Base-by-base conservation (phyloP, 35 echinoderm and acorn worm species). In the Ophiothrix spiculata region DNA sequence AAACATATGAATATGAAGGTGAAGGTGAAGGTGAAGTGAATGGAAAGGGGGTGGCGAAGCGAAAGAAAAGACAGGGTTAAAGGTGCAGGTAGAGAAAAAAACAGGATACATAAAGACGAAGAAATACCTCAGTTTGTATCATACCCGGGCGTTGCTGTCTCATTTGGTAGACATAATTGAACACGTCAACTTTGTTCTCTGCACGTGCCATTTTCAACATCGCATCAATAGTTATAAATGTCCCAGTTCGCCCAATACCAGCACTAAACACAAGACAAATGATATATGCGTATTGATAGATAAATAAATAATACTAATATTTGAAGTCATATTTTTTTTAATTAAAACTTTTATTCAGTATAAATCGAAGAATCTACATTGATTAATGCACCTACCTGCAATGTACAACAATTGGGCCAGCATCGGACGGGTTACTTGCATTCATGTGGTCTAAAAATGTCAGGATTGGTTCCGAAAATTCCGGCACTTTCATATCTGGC, bases 231-330 rank as follows among this genome's bases (percentile, higher is more conserved):
- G 92, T 90, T 56, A 93, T 90, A 31, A 90, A 89, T 13, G 92
- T 93, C n/a, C 92, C 92, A 8, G 92, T 93, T 21, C 92, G 80
- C 19, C 92, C 92, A 15, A 90, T 87, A 75, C 92, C 92, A 29
- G 92, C 92, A 90, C 92, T 93, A n/a, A n/a, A n/a, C n/a, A n/a
- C n/a, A n/a, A n/a, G n/a, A 56, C 16, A 25, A 40, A 2, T 49
- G 31, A 39, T 0, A 60, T 33, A 85, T 14, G 16, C 32, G 75
- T 13, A n/a, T 60, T 15, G n/a, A 60, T 60, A 60, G n/a, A 60
- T 60, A 60, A 60, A n/a, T n/a, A n/a, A n/a, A n/a, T n/a, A n/a
- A n/a, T n/a, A n/a, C n/a, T n/a, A n/a, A n/a, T n/a, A n/a, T n/a
- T n/a, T n/a, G n/a, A n/a, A n/a, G n/a, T n/a, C n/a, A n/a, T n/a